Base-by-base conservation (phyloP, 2,113 vertebrate genomes). In the Zapornia atra region DNA sequence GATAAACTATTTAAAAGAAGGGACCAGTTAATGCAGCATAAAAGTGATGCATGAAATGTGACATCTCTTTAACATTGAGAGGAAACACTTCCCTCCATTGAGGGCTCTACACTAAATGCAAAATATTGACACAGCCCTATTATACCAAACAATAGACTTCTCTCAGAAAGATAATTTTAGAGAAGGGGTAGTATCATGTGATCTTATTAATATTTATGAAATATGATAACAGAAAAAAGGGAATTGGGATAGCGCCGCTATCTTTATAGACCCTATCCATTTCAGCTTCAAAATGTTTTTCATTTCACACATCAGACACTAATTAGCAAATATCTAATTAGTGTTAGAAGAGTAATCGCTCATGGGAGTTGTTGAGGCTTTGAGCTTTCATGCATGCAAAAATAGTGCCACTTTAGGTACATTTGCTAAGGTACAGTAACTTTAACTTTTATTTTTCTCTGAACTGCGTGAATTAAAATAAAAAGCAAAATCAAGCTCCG, bases 241-340 rank as follows among this genome's bases (percentile, higher is more conserved):
- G 96, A 98, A 98, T 97, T 97, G 97, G 98, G 97, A 98, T 98
- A 97, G 97, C 48, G 42, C 97, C 95, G 96, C 98, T 98, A 98
- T 98, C 98, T 98, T 98, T 97, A 97, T 98, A 98, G 96, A 97
- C 97, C 96, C 97, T 98, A 98, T 98, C 98, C 98, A 97, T 98
- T 98, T 98, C 98, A 97, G 98, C 98, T 98, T 98, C 98, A 98
- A 98, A 99, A 98, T 99, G 98, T 99, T 99, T 99, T 98, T 98
- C 98, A 98, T 98, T 98, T 98, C 98, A 98, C 98, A 99, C 98
- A 98, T 99, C 98, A 98, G 98, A 98, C 98, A 97, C 98, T 99
- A 99, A 99, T 99, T 99, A 99, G 98, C 98, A 99, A 98, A 98
- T 99, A 99, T 98, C 98, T 99, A 99, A 99, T 99, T 99, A 99